These are phyloP conservation scores for Calameuta filiformis DNA, from an alignment of 2,888 invertebrate genomes.

Conservation along the genomic window DNA sequence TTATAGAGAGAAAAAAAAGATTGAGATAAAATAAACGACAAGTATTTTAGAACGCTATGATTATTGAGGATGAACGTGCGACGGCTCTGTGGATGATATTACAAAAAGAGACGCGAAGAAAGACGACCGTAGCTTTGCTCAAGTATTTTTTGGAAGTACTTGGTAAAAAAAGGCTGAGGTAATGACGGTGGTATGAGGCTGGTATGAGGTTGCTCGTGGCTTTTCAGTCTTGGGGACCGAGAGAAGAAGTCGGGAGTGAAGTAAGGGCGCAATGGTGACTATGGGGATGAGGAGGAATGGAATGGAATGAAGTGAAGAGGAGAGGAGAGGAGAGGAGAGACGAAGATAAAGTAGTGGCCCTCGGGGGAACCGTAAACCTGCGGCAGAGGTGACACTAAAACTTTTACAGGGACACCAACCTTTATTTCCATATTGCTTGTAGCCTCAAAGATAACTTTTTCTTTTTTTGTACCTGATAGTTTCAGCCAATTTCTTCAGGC, in stretches of 20 bases:
- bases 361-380: slow-evolving; percentile 45
- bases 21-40: slow-evolving; percentile 21
- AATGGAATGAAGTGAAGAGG: slow-evolving; percentile 5
- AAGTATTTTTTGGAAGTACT: neutral
- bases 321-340: slow-evolving; percentile 20
- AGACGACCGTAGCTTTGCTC: slow-evolving; percentile 2
- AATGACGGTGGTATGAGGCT: neutral
- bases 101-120: slow-evolving; percentile 9
- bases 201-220: slow-evolving; percentile 9
- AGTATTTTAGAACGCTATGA: slow-evolving; percentile 10
- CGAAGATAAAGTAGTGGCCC: slow-evolving; percentile 25
- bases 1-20: slow-evolving; percentile 12
- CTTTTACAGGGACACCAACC: slow-evolving; percentile 55
- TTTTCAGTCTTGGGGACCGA: slow-evolving; percentile 20
- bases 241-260: slow-evolving; percentile 20
- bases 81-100: slow-evolving; percentile 12
- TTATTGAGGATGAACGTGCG: slow-evolving; percentile 6
- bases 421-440: slow-evolving; percentile 57
- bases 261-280: slow-evolving; percentile 10
- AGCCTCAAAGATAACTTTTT: slow-evolving; percentile 35
- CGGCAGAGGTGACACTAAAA: slow-evolving; percentile 58
- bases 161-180: neutral
- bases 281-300: slow-evolving; percentile 14
- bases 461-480: neutral
- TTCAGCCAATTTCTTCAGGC: slow-evolving; percentile 19